Conservation (phyloP, 1,140 invertebrate genomes). For the Zaprionus capensis region DNA sequence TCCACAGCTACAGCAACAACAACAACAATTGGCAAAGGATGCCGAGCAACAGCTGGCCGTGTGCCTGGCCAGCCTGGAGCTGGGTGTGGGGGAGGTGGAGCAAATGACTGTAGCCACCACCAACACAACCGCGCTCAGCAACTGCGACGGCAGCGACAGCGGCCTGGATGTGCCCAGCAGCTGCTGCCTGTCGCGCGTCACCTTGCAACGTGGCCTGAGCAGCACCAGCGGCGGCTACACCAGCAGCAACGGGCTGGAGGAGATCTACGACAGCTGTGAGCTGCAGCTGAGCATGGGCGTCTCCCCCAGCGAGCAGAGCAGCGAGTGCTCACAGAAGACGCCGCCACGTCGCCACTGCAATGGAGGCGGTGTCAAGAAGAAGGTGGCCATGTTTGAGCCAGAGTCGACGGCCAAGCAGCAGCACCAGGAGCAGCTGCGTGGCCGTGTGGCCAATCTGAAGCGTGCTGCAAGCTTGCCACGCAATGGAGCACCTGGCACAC, state of each 20-base stretch:
- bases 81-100: slow-evolving; percentile 47
- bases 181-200: slow-evolving; percentile 67
- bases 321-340: slow-evolving; percentile 87
- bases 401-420: slow-evolving; percentile 29
- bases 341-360: slow-evolving; percentile 51
- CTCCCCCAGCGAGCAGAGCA: slow-evolving; percentile 89
- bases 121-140: slow-evolving; percentile 39
- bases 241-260: slow-evolving; percentile 87
- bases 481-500: slow-evolving; percentile 79
- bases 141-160: slow-evolving; percentile 90
- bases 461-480: slow-evolving; percentile 86
- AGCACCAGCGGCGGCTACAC: slow-evolving; percentile 87
- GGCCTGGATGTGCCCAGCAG: slow-evolving; percentile 89
- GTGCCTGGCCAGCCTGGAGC: slow-evolving; percentile 64
- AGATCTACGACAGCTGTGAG: slow-evolving; percentile 87
- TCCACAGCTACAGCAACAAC: slow-evolving; percentile 38
- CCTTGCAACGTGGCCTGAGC: slow-evolving; percentile 85
- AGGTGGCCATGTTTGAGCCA: slow-evolving; percentile 79
- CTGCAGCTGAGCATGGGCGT: slow-evolving; percentile 87
- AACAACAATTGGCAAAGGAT: slow-evolving; percentile 36
- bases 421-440: slow-evolving; percentile 49
- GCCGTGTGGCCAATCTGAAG: slow-evolving; percentile 72
- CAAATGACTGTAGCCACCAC: slow-evolving; percentile 24
- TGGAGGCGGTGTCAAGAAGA: slow-evolving; percentile 67
- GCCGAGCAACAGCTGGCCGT: slow-evolving; percentile 66